Percentiles rank a stretch among this genome's conserved stretches.
phyloP scores from a whole-genome alignment of 2,113 vertebrate genomes.

The Sarotherodon lohbergeri region DNA sequence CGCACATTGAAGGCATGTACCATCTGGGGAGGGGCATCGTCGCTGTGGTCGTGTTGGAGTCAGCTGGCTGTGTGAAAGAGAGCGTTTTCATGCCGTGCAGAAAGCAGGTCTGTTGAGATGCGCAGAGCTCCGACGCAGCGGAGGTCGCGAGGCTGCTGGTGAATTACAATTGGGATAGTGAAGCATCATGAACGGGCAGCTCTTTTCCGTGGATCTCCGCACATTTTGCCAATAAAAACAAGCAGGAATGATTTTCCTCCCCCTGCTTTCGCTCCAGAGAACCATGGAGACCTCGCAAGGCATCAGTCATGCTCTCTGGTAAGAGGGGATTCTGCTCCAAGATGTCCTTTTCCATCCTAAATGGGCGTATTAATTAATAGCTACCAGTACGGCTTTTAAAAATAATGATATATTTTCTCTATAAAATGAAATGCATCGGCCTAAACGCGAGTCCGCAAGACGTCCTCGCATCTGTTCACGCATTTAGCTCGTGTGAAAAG shows the following conservation, averaged over 20 bases:
- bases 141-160: conserved; percentile 37
- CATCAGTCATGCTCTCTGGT: conserved; percentile 63
- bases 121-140: conserved; percentile 46
- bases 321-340: conserved; percentile 34
- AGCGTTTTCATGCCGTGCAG: conserved; percentile 21
- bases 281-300: conserved; percentile 49
- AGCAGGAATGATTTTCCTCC: conserved; percentile 16
- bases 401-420: neutral
- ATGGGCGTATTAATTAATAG: neutral
- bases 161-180: conserved; percentile 48
- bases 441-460: neutral
- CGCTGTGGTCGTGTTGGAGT: conserved; percentile 6
- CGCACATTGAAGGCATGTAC: neutral
- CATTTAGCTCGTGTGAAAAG: neutral
- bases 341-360: conserved; percentile 31
- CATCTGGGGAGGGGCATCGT: conserved; percentile 45
- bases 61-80: neutral
- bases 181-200: neutral
- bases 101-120: conserved; percentile 36
- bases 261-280: conserved; percentile 14
- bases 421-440: neutral
- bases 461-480: neutral
- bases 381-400: neutral
- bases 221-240: neutral
- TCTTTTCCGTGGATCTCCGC: neutral